Percentiles rank a stretch among this genome's conserved stretches.
These are phyloP conservation scores for Thaumatotibia leucotreta DNA, from an alignment of 1,140 invertebrate species.

Conservation along the genomic window DNA sequence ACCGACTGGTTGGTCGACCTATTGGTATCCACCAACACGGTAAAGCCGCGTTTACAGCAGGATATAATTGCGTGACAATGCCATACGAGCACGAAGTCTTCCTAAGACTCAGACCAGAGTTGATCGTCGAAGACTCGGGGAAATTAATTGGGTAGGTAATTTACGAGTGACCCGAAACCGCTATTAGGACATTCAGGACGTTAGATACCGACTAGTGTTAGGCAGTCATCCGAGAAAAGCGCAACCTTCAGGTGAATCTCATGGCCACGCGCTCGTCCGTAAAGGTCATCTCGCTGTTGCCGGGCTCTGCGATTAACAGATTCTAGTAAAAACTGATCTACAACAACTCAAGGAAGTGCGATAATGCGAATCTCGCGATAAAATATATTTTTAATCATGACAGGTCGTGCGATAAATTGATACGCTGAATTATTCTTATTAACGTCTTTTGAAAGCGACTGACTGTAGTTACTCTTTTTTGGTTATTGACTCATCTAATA, in stretches of 20 bases:
- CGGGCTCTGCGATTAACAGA: background rate
- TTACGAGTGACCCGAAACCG: too few relatives aligned
- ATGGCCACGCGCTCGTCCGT: slow-evolving; percentile 60
- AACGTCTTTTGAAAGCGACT: background rate
- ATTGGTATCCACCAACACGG: slow-evolving; percentile 42
- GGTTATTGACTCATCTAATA: background rate
- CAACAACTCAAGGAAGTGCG: background rate
- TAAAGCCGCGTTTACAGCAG: slow-evolving; percentile 10
- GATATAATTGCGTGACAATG: slow-evolving; percentile 4
- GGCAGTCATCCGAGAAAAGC: slow-evolving; percentile 26
- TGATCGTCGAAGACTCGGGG: background rate
- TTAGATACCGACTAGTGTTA: background rate
- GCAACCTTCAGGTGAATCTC: slow-evolving; percentile 65
- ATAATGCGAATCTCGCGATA: background rate
- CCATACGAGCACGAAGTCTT: background rate
- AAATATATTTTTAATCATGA: background rate
- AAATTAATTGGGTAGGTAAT: background rate
- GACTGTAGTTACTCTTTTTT: background rate
- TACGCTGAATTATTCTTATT: too few relatives aligned
- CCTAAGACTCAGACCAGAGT: background rate
- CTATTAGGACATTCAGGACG: background rate
- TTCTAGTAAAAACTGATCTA: background rate
- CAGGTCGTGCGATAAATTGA: too few relatives aligned
- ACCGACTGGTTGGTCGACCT: slow-evolving; percentile 73
- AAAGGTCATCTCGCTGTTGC: slow-evolving; percentile 58